Conservation (phyloP, 2,797 vertebrate genomes). For the Tamandua tetradactyla region DNA sequence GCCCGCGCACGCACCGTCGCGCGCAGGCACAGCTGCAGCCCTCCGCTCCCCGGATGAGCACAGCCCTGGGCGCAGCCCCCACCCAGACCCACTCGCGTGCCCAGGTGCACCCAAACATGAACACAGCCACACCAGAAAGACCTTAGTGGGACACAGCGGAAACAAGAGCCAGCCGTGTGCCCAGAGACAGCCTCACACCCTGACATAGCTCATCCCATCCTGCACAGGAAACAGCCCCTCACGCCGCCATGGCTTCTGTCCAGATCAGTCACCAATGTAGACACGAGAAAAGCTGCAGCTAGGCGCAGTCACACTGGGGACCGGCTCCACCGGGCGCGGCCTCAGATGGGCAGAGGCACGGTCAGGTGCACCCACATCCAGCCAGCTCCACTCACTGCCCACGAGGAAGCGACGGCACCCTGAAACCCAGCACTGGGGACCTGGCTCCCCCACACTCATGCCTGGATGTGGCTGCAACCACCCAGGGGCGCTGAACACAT, state of each 20-base stretch:
- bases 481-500: not conserved
- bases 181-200: not conserved
- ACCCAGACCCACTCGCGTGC: too few species aligned
- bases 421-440: not conserved
- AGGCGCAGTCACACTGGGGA: rapidly evolving
- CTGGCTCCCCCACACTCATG: not conserved
- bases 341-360: not conserved
- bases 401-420: not conserved
- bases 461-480: not conserved
- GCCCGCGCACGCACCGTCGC: not conserved
- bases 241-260: too few species aligned
- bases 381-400: not conserved
- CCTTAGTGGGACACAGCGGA: not conserved
- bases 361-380: not conserved
- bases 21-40: not conserved
- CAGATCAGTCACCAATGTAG: not conserved
- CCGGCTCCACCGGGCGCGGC: too few species aligned
- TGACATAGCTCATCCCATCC: too few species aligned
- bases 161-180: too few species aligned
- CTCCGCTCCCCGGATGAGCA: not conserved
- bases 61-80: too few species aligned
- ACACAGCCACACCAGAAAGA: not conserved
- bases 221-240: not conserved
- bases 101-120: not conserved
- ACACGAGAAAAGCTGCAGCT: not conserved